Conservation (phyloP, 2,888 invertebrate genomes). For the Tenthredo mesomela region DNA sequence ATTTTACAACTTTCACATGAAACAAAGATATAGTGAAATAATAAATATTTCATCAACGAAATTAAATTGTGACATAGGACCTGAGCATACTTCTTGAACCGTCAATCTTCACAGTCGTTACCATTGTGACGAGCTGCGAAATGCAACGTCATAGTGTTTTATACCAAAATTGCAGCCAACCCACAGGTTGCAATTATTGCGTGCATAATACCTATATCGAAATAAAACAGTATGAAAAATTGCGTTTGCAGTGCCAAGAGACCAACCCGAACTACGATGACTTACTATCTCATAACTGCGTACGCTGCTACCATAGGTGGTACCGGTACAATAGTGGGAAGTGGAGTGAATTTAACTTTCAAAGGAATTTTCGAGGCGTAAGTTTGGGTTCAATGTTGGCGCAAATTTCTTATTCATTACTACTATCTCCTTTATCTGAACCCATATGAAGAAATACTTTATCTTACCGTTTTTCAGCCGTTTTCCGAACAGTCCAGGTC, state of each 20-base stretch:
- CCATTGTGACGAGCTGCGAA: too few relatives aligned
- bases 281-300: conserved; percentile 89
- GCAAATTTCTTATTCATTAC: neutral
- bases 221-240: neutral
- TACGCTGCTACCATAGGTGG: conserved; percentile 89
- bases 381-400: conserved; percentile 63
- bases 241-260: conserved; percentile 78
- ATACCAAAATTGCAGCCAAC: neutral
- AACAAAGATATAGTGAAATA: too few relatives aligned
- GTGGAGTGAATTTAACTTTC: conserved; percentile 91
- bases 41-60: too few relatives aligned
- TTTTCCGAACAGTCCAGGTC: conserved; percentile 81
- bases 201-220: too few relatives aligned
- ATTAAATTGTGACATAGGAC: too few relatives aligned
- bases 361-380: conserved; percentile 88
- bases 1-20: too few relatives aligned
- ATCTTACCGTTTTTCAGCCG: conserved; percentile 75
- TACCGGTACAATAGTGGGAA: conserved; percentile 87
- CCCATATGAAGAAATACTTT: neutral
- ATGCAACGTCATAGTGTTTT: neutral
- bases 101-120: too few relatives aligned
- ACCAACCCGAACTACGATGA: conserved; percentile 88
- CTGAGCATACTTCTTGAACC: too few relatives aligned
- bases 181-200: too few relatives aligned
- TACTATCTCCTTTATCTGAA: too few relatives aligned